These are phyloP conservation scores for Chelidonichthys spinosus DNA, from an alignment of 2,797 vertebrate species.

Conservation along the genomic window DNA sequence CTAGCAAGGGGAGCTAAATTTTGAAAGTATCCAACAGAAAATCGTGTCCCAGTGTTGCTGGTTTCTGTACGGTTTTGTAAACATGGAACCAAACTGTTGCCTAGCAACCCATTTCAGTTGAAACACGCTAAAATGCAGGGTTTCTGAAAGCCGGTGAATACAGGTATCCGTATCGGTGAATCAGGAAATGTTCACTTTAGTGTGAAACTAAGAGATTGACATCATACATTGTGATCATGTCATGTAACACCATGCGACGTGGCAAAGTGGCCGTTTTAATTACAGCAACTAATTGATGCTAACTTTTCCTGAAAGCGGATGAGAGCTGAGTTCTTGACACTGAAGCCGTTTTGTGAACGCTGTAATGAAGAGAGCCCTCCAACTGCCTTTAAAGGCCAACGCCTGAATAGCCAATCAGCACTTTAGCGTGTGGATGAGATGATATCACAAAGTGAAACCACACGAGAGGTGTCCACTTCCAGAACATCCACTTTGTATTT, in stretches of 20 bases:
- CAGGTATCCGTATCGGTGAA: too few relatives aligned
- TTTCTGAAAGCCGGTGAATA: too few relatives aligned
- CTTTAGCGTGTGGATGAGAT: slow-evolving; percentile 55
- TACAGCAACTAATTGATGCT: slow-evolving; percentile 63
- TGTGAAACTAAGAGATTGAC: slow-evolving; percentile 32
- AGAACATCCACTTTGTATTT: slow-evolving; percentile 34
- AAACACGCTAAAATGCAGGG: too few relatives aligned
- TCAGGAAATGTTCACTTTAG: neutral
- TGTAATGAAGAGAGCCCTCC: slow-evolving; percentile 72
- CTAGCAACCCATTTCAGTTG: too few relatives aligned
- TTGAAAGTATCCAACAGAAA: neutral
- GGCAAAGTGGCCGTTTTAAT: slow-evolving; percentile 67
- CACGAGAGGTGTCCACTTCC: slow-evolving; percentile 13
- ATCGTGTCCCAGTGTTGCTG: neutral
- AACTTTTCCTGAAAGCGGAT: slow-evolving; percentile 42
- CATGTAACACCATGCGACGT: slow-evolving; percentile 52
- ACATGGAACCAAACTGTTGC: too few relatives aligned
- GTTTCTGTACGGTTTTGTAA: too few relatives aligned
- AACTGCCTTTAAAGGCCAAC: slow-evolving; percentile 64
- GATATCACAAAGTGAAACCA: slow-evolving; percentile 42
- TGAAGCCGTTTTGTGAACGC: slow-evolving; percentile 64
- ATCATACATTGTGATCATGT: slow-evolving; percentile 51
- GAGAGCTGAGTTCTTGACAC: slow-evolving; percentile 61
- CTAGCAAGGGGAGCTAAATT: neutral
- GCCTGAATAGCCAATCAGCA: slow-evolving; percentile 67